phyloP scores from a whole-genome alignment of 2,888 invertebrate genomes.

The Doris montereyensis region DNA sequence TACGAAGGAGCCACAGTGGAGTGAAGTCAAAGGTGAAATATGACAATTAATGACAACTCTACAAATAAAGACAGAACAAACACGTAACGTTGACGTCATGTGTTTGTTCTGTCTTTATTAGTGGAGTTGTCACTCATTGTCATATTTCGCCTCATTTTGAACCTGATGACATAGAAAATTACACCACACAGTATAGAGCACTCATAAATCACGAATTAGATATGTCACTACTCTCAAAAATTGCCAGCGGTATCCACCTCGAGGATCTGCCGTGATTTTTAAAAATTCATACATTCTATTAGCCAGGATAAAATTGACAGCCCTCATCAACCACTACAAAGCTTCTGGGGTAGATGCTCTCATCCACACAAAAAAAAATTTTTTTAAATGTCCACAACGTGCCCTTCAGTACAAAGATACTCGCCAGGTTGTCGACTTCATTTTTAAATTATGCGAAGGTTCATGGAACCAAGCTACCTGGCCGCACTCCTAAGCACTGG shows the following conservation, averaged over 20 bases:
- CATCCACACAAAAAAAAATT: constrained; percentile 1
- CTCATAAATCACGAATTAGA: not conserved
- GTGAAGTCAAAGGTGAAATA: no score
- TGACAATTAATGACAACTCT: no score
- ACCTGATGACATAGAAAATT: constrained; percentile 1
- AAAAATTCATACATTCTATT: not conserved
- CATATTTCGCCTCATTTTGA: no score
- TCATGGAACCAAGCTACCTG: constrained; percentile 42
- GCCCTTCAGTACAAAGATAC: constrained; percentile 32
- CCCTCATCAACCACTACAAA: constrained; percentile 27
- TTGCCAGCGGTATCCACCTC: constrained; percentile 1
- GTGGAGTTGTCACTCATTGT: no score
- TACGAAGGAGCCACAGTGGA: no score
- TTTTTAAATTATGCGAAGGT: constrained; percentile 37
- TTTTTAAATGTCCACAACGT: not conserved
- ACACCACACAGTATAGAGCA: not conserved
- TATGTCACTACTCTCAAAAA: constrained; percentile 12
- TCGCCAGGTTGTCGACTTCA: constrained; percentile 32
- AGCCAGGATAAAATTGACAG: constrained; percentile 3
- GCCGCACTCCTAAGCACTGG: constrained; percentile 21
- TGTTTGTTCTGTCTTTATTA: no score
- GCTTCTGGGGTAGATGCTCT: constrained; percentile 26
- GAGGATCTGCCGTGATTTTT: constrained; percentile 3
- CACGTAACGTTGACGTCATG: no score
- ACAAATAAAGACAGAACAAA: no score